phyloP scores from a whole-genome alignment of 37 sponge, comb jelly and placozoan genomes.

The Ianthella basta region DNA sequence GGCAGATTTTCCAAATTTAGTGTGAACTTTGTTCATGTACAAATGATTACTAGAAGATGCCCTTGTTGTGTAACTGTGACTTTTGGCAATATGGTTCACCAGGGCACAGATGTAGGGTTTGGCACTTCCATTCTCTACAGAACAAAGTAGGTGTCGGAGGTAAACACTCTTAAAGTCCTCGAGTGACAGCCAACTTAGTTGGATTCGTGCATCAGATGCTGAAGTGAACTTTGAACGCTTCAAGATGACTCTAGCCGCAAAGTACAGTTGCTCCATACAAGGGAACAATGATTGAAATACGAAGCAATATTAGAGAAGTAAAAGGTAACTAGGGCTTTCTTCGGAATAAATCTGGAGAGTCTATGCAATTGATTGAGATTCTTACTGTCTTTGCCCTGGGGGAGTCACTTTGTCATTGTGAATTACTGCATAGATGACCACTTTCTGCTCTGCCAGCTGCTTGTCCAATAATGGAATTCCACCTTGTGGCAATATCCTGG shows the following conservation, averaged over 20 bases:
- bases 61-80: background rate
- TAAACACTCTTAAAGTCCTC: background rate
- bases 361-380: too few species aligned
- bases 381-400: too few species aligned
- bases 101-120: background rate
- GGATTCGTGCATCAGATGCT: too few species aligned
- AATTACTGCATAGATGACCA: conserved; percentile 35
- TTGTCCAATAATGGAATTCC: conserved; percentile 40
- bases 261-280: background rate
- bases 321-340: background rate
- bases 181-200: too few species aligned
- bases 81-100: background rate
- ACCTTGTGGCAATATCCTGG: conserved; percentile 38
- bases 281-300: background rate
- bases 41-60: background rate
- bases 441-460: conserved; percentile 16
- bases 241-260: too few species aligned
- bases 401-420: too few species aligned
- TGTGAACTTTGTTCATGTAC: background rate
- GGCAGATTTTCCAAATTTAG: background rate
- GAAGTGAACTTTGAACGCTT: too few species aligned
- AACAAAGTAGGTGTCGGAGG: background rate
- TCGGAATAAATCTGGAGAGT: background rate
- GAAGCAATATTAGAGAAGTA: conserved; percentile 3
- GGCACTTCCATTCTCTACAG: background rate